Base-by-base conservation (phyloP, 2,113 vertebrate genomes). In the Xyrauchen texanus region DNA sequence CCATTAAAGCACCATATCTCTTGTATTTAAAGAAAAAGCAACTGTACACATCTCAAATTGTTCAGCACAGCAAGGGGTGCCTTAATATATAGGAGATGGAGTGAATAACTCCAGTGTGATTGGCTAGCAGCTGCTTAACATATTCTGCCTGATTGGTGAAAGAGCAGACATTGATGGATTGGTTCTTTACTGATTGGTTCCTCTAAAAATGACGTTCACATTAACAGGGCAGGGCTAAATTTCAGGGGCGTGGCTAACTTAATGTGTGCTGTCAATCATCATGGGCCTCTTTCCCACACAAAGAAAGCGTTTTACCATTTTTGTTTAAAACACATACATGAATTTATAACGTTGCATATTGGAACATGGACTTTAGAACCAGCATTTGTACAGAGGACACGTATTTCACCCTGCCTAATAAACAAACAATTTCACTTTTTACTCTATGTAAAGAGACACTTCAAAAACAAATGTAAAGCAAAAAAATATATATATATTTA, bases 111-210 rank as follows among this genome's bases (percentile, higher is more conserved):
- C 2, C 11, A 15, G 57, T 62, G 1, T 79, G 64, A 89, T 89
- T 89, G 86, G 88, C n/a, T 75, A 15, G 34, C 16, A 67, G n/a
- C 68, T 55, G 62, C 55, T 83, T 58, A 78, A 71, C 68, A 77
- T 69, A 57, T 8, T 16, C 63, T 16, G 5, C 57, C 12, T 78
- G 83, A 86, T 85, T 89, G 88, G 88, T 63, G 15, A 34, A 49
- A 8, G 34, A 46, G 44, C 10, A 61, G 88, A 87, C 88, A 78
- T 85, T 89, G 88, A 89, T 82, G 68, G 76, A 89, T 89, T 70
- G 81, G 45, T 4, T 52, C 21, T 68, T 15, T 49, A 34, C 42
- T 76, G 81, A 87, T 87, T 86, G 86, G 88, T 21, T 83, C 15
- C 6, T 62, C 5, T 0, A 10, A n/a, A 71, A 70, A 75, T 86